Evolutionary conservation across 1,140 invertebrate species (phyloP).

Genomic region (Orchestia grillus): DNA sequence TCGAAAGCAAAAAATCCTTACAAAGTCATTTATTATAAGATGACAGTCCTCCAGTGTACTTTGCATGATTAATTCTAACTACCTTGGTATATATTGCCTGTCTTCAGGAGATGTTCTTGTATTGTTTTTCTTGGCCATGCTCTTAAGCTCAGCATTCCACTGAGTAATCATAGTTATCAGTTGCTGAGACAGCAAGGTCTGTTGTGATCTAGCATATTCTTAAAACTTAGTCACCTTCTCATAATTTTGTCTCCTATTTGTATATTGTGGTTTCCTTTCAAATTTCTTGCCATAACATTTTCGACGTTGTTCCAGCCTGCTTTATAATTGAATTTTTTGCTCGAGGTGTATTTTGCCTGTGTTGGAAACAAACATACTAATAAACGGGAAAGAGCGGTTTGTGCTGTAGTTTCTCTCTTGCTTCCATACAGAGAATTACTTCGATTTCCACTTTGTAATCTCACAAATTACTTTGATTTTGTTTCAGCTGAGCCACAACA

Average conservation of each 20-base stretch:
- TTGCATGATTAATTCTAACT: not conserved
- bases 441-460: not conserved
- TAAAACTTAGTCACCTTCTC: not conserved
- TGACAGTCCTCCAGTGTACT: not conserved
- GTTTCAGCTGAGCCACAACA: slow-evolving; percentile 23
- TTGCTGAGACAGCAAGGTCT: not conserved
- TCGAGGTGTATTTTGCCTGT: too few species aligned
- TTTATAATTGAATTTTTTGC: too few species aligned
- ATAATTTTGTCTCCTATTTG: not conserved
- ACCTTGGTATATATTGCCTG: too few species aligned
- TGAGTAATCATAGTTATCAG: not conserved
- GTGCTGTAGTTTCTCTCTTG: not conserved
- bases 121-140: not conserved
- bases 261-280: not conserved
- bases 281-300: not conserved
- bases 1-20: not conserved
- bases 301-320: not conserved
- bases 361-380: not conserved
- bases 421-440: not conserved
- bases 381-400: not conserved
- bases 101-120: not conserved
- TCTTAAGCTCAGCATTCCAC: not conserved
- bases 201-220: not conserved
- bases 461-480: not conserved
- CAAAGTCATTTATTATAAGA: not conserved